phyloP scores from a whole-genome alignment of 2,113 vertebrate species.

The Tachysurus vachellii region DNA sequence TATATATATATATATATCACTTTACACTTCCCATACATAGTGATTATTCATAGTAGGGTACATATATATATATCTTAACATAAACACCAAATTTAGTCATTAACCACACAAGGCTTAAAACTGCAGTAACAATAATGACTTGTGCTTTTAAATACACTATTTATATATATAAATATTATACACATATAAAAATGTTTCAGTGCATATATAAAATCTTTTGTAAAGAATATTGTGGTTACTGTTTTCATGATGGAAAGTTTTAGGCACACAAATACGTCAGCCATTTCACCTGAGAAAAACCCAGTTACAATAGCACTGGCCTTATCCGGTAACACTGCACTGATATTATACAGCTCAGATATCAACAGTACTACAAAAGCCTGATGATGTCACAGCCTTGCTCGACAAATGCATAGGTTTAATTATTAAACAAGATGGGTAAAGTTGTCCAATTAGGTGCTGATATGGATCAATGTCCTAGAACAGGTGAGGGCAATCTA shows the following conservation, averaged over 20 bases:
- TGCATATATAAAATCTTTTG: background rate
- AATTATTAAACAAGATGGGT: constrained; percentile 72
- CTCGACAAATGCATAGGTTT: constrained; percentile 71
- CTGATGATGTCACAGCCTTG: constrained; percentile 66
- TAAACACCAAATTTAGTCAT: background rate
- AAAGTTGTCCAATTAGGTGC: constrained; percentile 66
- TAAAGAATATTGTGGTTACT: background rate
- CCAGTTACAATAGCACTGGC: constrained; percentile 65
- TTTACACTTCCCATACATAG: background rate
- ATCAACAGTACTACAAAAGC: constrained; percentile 69
- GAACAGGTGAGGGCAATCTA: constrained; percentile 60
- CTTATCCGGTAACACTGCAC: constrained; percentile 69
- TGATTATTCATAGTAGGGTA: background rate
- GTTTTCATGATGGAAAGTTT: constrained; percentile 47
- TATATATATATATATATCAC: background rate
- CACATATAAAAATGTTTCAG: background rate
- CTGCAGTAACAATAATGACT: background rate
- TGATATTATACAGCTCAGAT: constrained; percentile 73
- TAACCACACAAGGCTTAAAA: background rate
- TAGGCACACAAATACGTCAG: constrained; percentile 32
- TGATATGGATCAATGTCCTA: constrained; percentile 65
- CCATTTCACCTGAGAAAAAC: constrained; percentile 56
- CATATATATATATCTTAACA: background rate
- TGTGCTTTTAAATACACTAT: background rate
- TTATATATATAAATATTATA: background rate